Evolutionary conservation across 2,113 vertebrate genomes (phyloP), one percentile per base, ranked within the genome.

Genomic region (Beaufortia kweichowensis): DNA sequence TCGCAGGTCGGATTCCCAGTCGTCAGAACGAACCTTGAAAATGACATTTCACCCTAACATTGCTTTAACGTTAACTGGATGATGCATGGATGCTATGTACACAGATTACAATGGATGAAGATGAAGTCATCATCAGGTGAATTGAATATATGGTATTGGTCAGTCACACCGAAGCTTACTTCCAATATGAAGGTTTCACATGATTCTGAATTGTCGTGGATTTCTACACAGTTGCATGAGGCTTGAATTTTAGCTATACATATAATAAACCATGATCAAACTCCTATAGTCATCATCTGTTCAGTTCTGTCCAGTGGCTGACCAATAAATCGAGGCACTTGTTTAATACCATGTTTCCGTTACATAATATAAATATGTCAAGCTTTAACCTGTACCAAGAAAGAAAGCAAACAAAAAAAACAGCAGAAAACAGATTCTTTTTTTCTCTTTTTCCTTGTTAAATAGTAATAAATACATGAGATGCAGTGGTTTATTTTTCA

Each of bases 381-480:
- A 92, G 87, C 88, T 76, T 82, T 91, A 90, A 90, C 90, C 91
- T 90, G 89, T 88, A 82, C 77, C 81, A 72, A 76, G 77, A 82
- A 79, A 82, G 48, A 82, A 75, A 62, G 64, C 57, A 64, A 70
- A 76, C 46, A 76, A 78, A 91, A n/a, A 91, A 87, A 89, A 88
- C 88, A 92, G 91, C 90, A 93, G 87, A 91, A 91, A 91, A 90
- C 89, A 89, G 82, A 81, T 87, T 88, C 85, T 90, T 85, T 90
- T 90, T 88, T 88, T 86, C 79, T 62, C 61, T 91, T 91, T 88
- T 91, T 90, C 91, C 87, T 90, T 92, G 91, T 92, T 93, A 92
- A 93, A 93, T 93, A 93, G 91, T 93, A 92, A 92, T 93, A 93
- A 93, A 93, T 93, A 93, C 91, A 93, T 92, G 89, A 93, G 91